These are phyloP conservation scores for Atopsyche davidsoni DNA, from an alignment of 1,140 invertebrate genomes.

Conservation along the genomic window DNA sequence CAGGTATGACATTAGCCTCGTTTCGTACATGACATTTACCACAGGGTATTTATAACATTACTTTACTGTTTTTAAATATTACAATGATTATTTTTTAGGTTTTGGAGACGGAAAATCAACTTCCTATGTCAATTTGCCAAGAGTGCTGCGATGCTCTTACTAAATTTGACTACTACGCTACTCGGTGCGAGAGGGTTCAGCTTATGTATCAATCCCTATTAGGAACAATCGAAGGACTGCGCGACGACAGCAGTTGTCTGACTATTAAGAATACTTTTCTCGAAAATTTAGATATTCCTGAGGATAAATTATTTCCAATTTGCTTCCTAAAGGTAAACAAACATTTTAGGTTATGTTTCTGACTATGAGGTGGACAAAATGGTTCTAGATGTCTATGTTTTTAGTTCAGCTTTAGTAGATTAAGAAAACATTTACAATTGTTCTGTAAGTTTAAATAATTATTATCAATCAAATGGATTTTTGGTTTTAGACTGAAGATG, in stretches of 20 bases:
- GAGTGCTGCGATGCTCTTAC: conserved; percentile 20
- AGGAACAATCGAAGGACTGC: conserved; percentile 1
- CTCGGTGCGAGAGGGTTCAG: conserved; percentile 26
- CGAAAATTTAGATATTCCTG: conserved; percentile 14
- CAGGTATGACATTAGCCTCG: conserved; percentile 24
- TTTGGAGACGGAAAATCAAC: conserved; percentile 10
- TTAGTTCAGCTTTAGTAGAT: too few species aligned
- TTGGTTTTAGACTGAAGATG: conserved; percentile 3
- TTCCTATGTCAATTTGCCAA: conserved; percentile 19
- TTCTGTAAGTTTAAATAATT: too few species aligned
- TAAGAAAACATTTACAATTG: too few species aligned
- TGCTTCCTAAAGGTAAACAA: conserved; percentile 22
- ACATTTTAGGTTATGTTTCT: too few species aligned
- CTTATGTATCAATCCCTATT: conserved; percentile 23
- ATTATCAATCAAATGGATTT: too few species aligned
- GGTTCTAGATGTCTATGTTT: not conserved
- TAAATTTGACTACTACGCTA: conserved; percentile 24
- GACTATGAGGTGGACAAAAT: not conserved
- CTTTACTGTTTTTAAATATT: conserved; percentile 11
- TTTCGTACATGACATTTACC: conserved; percentile 19
- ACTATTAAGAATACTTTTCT: conserved; percentile 19
- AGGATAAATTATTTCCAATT: conserved; percentile 25
- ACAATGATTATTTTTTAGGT: conserved; percentile 19
- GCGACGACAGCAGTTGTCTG: conserved; percentile 14
- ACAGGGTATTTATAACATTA: conserved; percentile 23